Conservation (phyloP, 2,888 invertebrate genomes). For the Athalia rosae region DNA sequence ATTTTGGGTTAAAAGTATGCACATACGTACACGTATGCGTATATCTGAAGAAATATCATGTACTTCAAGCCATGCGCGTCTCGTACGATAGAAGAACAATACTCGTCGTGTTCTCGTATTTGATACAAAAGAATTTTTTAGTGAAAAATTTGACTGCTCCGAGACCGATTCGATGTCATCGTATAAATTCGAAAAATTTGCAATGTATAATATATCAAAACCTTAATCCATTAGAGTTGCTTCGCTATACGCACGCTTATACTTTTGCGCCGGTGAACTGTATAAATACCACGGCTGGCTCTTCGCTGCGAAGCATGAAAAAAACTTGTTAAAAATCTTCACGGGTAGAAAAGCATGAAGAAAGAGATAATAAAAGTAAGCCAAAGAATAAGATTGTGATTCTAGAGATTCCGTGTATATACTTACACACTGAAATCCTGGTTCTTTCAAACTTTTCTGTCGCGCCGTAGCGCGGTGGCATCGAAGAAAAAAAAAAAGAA, state of each 20-base stretch:
- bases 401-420: slow-evolving; percentile 8
- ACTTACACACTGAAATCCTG: slow-evolving; percentile 8
- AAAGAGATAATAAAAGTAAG: slow-evolving; percentile 12
- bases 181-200: not conserved
- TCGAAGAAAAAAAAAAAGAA: too few species aligned
- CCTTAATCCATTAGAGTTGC: slow-evolving; percentile 20
- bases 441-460: slow-evolving; percentile 24
- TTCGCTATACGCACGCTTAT: not conserved
- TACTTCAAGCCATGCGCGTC: not conserved
- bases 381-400: slow-evolving; percentile 26
- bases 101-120: too few species aligned
- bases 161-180: too few species aligned
- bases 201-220: not conserved
- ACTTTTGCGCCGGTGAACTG: too few species aligned
- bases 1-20: slow-evolving; percentile 7
- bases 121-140: too few species aligned
- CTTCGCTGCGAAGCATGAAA: not conserved
- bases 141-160: too few species aligned
- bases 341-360: not conserved
- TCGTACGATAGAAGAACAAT: too few species aligned
- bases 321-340: slow-evolving; percentile 5
- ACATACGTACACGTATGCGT: slow-evolving; percentile 4
- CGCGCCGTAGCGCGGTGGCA: not conserved
- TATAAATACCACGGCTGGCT: too few species aligned
- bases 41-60: too few species aligned